These are phyloP conservation scores for Petrophora chlorosata DNA, from an alignment of 2,888 invertebrate genomes.

Conservation along the genomic window DNA sequence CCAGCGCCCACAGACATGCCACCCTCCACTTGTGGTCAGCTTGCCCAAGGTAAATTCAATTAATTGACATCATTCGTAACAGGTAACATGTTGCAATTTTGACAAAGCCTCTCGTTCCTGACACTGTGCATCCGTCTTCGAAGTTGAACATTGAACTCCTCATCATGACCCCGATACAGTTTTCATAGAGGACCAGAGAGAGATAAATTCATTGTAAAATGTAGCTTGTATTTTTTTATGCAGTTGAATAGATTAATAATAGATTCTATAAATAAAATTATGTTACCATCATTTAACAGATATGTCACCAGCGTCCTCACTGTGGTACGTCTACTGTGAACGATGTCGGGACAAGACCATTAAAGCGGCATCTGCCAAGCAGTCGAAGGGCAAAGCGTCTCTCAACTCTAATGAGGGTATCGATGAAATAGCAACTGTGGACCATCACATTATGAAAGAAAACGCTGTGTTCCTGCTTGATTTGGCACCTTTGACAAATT, in stretches of 20 bases:
- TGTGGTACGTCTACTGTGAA: slow-evolving; percentile 97
- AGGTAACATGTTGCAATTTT: too few species aligned
- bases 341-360: slow-evolving; percentile 91
- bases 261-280: too few species aligned
- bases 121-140: too few species aligned
- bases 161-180: too few species aligned
- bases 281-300: too few species aligned
- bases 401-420: slow-evolving; percentile 50
- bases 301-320: slow-evolving; percentile 81
- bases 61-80: not conserved
- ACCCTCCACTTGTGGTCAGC: slow-evolving; percentile 60
- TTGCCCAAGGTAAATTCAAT: slow-evolving; percentile 57
- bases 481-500: slow-evolving; percentile 88
- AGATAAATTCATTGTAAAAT: too few species aligned
- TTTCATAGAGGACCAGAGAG: too few species aligned
- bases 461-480: slow-evolving; percentile 97
- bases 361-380: slow-evolving; percentile 64
- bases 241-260: too few species aligned
- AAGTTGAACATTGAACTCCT: too few species aligned
- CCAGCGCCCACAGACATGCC: slow-evolving; percentile 45
- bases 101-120: too few species aligned
- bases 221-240: too few species aligned
- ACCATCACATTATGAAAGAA: slow-evolving; percentile 91
- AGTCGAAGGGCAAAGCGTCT: slow-evolving; percentile 50
- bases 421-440: slow-evolving; percentile 49